These are phyloP conservation scores for Psettodes erumei DNA, from an alignment of 2,113 vertebrate genomes.

Conservation along the genomic window DNA sequence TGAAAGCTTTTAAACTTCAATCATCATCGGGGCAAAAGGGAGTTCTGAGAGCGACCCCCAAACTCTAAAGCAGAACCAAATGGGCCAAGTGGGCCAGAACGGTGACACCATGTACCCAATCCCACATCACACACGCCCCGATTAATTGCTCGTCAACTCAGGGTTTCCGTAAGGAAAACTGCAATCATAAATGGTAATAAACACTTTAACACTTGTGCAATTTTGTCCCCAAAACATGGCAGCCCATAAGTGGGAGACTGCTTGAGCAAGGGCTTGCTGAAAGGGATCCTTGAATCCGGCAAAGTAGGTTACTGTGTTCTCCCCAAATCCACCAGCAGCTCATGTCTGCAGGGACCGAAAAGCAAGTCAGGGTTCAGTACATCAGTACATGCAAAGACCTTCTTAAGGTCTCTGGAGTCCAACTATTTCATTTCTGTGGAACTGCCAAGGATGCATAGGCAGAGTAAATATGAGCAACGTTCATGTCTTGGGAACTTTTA, in stretches of 20 bases:
- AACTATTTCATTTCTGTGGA: not conserved
- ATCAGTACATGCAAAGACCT: not conserved
- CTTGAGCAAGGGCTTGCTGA: conserved; percentile 26
- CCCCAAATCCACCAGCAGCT: conserved; percentile 14
- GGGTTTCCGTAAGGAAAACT: conserved; percentile 55
- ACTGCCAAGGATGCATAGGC: not conserved
- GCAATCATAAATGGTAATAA: conserved; percentile 54
- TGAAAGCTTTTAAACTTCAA: conserved; percentile 62
- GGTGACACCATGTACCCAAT: conserved; percentile 47
- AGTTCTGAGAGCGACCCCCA: not conserved
- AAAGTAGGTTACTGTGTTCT: conserved; percentile 1
- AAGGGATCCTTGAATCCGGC: conserved; percentile 17
- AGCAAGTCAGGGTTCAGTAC: not conserved
- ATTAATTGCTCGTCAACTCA: conserved; percentile 33
- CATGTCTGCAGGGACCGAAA: not conserved
- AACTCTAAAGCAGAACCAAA: conserved; percentile 50
- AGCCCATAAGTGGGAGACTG: conserved; percentile 8
- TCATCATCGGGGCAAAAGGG: conserved; percentile 19
- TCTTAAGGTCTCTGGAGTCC: too few relatives aligned
- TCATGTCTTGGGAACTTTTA: not conserved
- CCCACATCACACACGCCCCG: conserved; percentile 49
- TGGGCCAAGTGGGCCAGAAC: conserved; percentile 46
- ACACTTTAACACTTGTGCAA: conserved; percentile 56
- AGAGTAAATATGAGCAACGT: not conserved
- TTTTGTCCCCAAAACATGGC: conserved; percentile 40